These are phyloP conservation scores for Rhineura floridana DNA, from an alignment of 2,113 vertebrate genomes.

Conservation along the genomic window DNA sequence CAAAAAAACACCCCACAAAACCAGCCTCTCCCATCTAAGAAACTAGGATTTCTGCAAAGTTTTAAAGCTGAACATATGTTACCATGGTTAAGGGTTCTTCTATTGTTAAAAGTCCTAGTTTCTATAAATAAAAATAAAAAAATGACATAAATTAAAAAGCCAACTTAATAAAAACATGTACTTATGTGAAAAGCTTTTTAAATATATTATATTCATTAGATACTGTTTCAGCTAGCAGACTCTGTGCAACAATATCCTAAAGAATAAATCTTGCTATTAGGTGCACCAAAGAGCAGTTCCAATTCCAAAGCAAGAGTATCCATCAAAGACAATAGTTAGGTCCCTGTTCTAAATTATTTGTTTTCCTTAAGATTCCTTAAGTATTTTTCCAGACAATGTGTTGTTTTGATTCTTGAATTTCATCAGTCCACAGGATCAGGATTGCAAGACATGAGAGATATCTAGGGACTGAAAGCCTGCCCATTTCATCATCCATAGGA, in stretches of 20 bases:
- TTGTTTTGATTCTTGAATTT: background rate
- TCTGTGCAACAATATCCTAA: background rate
- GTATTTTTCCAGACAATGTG: background rate
- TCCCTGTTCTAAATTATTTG: background rate
- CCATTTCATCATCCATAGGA: background rate
- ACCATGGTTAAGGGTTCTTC: background rate
- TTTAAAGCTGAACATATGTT: background rate
- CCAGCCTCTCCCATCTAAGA: background rate
- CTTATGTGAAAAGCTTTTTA: background rate
- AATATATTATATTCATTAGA: background rate
- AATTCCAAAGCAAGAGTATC: background rate
- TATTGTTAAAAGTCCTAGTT: background rate
- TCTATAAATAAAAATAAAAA: background rate
- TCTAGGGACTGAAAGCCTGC: background rate
- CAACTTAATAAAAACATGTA: background rate
- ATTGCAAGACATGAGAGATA: background rate
- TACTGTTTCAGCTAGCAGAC: background rate
- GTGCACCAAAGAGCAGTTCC: background rate
- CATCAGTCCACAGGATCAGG: background rate
- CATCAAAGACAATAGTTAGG: background rate
- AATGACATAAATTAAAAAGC: background rate
- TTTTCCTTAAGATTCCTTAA: background rate
- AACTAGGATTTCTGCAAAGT: conserved; percentile 24
- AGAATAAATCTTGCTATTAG: background rate
- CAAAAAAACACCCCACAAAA: conserved; percentile 8